Percentiles rank a stretch among this genome's conserved stretches.
phyloP scores from a whole-genome alignment of 2,888 invertebrate genomes.

The Oxyteleia sp. region DNA sequence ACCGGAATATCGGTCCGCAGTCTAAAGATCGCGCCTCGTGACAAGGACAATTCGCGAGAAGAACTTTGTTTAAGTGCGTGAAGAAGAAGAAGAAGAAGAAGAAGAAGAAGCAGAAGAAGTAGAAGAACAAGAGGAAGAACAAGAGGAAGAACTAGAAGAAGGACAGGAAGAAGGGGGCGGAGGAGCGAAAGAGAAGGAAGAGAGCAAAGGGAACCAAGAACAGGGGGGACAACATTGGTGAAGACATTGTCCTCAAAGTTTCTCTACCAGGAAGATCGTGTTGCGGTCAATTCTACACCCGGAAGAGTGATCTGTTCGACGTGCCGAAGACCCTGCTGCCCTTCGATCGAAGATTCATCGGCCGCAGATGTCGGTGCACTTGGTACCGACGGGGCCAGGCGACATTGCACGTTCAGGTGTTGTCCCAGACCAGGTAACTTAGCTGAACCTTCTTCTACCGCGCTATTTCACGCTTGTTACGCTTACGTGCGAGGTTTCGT shows the following conservation, averaged over 20 bases:
- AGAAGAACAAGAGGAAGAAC: neutral
- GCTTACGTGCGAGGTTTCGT: no score
- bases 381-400: conserved; percentile 89
- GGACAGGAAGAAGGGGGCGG: neutral
- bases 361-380: conserved; percentile 87
- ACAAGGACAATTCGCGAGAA: conserved; percentile 12
- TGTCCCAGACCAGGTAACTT: conserved; percentile 90
- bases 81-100: neutral
- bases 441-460: conserved; percentile 86
- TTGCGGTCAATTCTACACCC: neutral
- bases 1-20: neutral
- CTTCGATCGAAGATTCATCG: conserved; percentile 26
- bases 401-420: conserved; percentile 90
- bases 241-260: no score
- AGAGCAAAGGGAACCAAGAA: neutral
- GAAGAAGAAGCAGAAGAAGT: neutral
- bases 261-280: no score
- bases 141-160: neutral
- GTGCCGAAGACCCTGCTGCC: conserved; percentile 40
- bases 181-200: neutral
- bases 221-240: no score
- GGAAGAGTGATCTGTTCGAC: conserved; percentile 22
- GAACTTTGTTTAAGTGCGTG: conserved; percentile 35
- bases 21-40: conserved; percentile 11
- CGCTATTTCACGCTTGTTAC: conserved; percentile 86